A percentile compares a stretch with the other conserved stretches of the same genome.
These are phyloP conservation scores for Hoplodrina ambigua DNA, from an alignment of 2,888 invertebrate genomes.

Conservation along the genomic window DNA sequence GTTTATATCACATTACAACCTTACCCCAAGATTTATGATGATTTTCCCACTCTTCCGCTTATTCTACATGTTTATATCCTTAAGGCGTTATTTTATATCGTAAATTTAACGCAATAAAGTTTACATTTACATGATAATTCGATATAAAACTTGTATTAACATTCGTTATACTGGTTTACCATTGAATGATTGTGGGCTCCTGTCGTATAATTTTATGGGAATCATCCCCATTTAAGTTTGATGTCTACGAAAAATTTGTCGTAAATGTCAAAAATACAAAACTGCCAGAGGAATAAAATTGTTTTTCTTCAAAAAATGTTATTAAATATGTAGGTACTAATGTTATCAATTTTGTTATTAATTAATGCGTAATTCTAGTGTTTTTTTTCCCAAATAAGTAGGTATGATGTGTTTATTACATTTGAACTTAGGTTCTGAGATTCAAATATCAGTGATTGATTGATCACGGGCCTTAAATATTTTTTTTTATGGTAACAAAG, in stretches of 20 bases:
- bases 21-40: slow-evolving; percentile 78
- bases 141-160: slow-evolving; percentile 62
- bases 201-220: slow-evolving; percentile 57
- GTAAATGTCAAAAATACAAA: slow-evolving; percentile 44
- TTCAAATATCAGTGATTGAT: slow-evolving; percentile 37
- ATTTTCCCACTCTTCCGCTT: slow-evolving; percentile 71
- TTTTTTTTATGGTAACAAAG: slow-evolving; percentile 11
- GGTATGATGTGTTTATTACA: background rate
- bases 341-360: slow-evolving; percentile 20
- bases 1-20: slow-evolving; percentile 78
- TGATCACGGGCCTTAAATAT: slow-evolving; percentile 13
- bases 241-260: slow-evolving; percentile 42
- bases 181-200: slow-evolving; percentile 39
- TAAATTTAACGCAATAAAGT: slow-evolving; percentile 71
- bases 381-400: background rate
- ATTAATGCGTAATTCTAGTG: slow-evolving; percentile 1
- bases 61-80: slow-evolving; percentile 64
- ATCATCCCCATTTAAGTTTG: slow-evolving; percentile 54
- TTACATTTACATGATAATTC: slow-evolving; percentile 71
- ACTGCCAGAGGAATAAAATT: slow-evolving; percentile 18
- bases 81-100: slow-evolving; percentile 57
- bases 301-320: slow-evolving; percentile 16
- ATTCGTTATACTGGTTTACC: slow-evolving; percentile 50
- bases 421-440: slow-evolving; percentile 22
- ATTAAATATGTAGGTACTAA: slow-evolving; percentile 2